Base-by-base conservation (phyloP, 92 coral and sea anemone species). In the Porites divaricata region DNA sequence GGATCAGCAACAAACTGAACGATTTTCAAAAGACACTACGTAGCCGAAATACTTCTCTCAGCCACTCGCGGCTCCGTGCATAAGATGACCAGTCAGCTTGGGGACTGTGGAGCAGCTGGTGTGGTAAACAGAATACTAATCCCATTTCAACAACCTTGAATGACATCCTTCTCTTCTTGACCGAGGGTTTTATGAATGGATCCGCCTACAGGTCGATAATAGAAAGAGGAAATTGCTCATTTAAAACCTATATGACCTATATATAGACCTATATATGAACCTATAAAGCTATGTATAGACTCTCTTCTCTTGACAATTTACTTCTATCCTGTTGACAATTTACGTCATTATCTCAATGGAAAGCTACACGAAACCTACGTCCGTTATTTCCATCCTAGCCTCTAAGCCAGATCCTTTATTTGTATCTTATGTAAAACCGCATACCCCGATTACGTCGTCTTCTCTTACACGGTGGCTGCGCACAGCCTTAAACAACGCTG, bases 61-160 rank as follows among this genome's bases (percentile, higher is more conserved):
- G 86, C 92, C 67, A 73, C 92, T 82, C 85, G 80, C 23, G 50
- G 54, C 76, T 89, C 90, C 87, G 85, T 87, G 45, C 86, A 68
- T 24, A 88, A 74, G 76, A 74, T 87, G 10, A 89, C 70, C 78
- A 80, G 45, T 85, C 89, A 8, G 81, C 89, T 57, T 89, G 83
- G 89, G 71, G 70, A 61, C 79, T 22, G 51, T 83, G 92, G 54
- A 51, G 54, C 9, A 51, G 54, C 54, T 51, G 54, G 54, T 51
- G 54, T 51, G 4, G 6, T 51, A 52, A 76, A 76, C 69, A 25
- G 81, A 77, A 77, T 41, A 61, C 45, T 77, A 48, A 62, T 77
- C 69, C 70, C 12, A 26, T 49, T 35, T 77, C 81, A 63, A 71
- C 81, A 63, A 59, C 70, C 5, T n/a, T 62, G 1, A 62, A 62